Conservation (phyloP, 2,113 vertebrate genomes). For the Elgaria multicarinata region DNA sequence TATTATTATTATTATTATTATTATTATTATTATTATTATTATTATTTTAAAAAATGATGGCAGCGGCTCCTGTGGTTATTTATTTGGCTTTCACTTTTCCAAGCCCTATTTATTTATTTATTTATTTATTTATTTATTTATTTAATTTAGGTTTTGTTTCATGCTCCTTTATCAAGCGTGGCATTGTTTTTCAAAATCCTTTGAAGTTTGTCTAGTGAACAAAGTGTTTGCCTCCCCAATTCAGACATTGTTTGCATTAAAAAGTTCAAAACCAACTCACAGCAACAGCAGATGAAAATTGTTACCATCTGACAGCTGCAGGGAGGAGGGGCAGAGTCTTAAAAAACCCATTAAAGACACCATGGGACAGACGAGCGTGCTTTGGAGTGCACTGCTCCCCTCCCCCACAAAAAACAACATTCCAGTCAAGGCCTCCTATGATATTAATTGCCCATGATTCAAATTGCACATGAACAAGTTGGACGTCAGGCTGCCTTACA, state of each 20-base stretch:
- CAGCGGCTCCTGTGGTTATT: conserved; percentile 37
- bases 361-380: conserved; percentile 63
- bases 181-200: conserved; percentile 68
- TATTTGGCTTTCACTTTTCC: conserved; percentile 77
- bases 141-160: conserved; percentile 20
- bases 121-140: conserved; percentile 1
- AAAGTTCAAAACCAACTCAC: conserved; percentile 84
- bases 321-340: conserved; percentile 32
- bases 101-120: conserved; percentile 47
- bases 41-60: no score
- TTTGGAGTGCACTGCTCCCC: conserved; percentile 66
- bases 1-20: no score
- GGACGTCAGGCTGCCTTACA: not conserved
- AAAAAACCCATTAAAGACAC: conserved; percentile 74
- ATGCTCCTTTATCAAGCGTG: conserved; percentile 69
- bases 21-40: no score
- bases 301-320: conserved; percentile 84
- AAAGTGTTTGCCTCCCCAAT: conserved; percentile 83
- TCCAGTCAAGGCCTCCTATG: conserved; percentile 56
- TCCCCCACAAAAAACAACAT: conserved; percentile 3
- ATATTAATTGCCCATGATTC: conserved; percentile 8
- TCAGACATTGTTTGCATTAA: conserved; percentile 82
- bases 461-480: not conserved
- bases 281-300: conserved; percentile 84
- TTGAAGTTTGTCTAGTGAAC: conserved; percentile 82